Evolutionary conservation across 2,797 vertebrate genomes (phyloP).

Genomic region (Pipistrellus pygmaeus): DNA sequence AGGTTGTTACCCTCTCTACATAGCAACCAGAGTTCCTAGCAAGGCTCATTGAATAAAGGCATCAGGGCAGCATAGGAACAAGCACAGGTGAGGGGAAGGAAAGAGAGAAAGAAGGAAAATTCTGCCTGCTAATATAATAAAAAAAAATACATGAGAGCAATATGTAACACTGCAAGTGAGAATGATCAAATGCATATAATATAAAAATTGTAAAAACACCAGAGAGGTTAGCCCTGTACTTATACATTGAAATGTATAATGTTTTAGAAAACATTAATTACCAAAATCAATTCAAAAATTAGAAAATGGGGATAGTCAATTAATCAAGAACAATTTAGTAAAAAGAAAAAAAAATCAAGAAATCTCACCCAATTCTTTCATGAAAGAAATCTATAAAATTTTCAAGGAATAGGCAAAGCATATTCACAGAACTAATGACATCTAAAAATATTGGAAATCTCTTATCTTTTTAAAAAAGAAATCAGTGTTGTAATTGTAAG

Average conservation of each 20-base stretch:
- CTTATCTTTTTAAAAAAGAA: not conserved
- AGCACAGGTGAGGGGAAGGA: not conserved
- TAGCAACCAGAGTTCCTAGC: not conserved
- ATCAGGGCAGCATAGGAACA: not conserved
- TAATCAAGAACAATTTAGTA: not conserved
- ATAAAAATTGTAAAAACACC: not conserved
- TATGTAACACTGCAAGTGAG: not conserved
- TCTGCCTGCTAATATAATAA: not conserved
- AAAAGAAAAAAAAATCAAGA: not conserved
- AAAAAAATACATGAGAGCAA: not conserved
- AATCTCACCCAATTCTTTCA: not conserved
- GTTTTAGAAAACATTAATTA: not conserved
- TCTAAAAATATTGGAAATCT: not conserved
- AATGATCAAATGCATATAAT: not conserved
- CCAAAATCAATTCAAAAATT: not conserved
- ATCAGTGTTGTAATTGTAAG: not conserved
- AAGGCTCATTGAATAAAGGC: not conserved
- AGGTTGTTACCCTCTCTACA: not conserved
- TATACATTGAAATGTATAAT: not conserved
- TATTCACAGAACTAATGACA: not conserved
- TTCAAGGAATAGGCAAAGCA: not conserved
- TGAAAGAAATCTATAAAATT: not conserved
- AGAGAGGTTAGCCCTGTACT: not conserved
- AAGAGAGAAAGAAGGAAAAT: too few relatives aligned
- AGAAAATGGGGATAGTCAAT: not conserved